A percentile compares a stretch with the other conserved stretches of the same genome.
phyloP scores from a whole-genome alignment of 2,113 vertebrate species.

The Herpailurus yagouaroundi region DNA sequence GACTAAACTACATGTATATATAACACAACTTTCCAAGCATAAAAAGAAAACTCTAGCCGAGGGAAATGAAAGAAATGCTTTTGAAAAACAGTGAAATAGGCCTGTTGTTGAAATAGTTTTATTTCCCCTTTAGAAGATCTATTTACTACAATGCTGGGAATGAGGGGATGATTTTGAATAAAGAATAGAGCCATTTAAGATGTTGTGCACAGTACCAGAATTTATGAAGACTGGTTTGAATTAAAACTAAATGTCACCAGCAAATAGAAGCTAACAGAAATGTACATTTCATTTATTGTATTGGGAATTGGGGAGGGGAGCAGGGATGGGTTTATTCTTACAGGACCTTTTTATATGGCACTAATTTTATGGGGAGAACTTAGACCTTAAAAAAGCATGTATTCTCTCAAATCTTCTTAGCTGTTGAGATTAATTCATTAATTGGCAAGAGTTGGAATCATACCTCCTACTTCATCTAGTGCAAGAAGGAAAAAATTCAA shows the following conservation, averaged over 20 bases:
- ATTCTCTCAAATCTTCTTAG: conserved; percentile 26
- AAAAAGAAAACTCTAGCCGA: conserved; percentile 73
- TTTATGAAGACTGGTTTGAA: conserved; percentile 65
- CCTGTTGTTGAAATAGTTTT: conserved; percentile 77
- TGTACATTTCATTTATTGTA: conserved; percentile 64
- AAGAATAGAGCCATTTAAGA: conserved; percentile 76
- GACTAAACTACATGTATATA: conserved; percentile 76
- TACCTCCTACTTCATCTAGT: neutral
- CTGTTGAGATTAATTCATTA: conserved; percentile 41
- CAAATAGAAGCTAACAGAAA: conserved; percentile 61
- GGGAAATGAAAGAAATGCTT: conserved; percentile 79
- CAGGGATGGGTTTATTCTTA: neutral
- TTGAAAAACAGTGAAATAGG: conserved; percentile 78
- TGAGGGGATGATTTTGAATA: conserved; percentile 76
- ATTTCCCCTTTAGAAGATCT: conserved; percentile 78
- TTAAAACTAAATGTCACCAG: conserved; percentile 74
- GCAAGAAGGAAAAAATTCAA: neutral
- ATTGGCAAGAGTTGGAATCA: neutral
- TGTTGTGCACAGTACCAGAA: conserved; percentile 57
- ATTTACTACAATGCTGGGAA: conserved; percentile 75
- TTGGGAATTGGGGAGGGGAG: conserved; percentile 47
- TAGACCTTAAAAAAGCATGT: neutral
- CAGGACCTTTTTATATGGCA: neutral
- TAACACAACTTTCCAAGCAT: conserved; percentile 79
- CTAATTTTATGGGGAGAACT: neutral